Evolutionary conservation across 2,113 vertebrate species (phyloP), one percentile per base, ranked within the genome.

Genomic region (Oreotragus oreotragus): DNA sequence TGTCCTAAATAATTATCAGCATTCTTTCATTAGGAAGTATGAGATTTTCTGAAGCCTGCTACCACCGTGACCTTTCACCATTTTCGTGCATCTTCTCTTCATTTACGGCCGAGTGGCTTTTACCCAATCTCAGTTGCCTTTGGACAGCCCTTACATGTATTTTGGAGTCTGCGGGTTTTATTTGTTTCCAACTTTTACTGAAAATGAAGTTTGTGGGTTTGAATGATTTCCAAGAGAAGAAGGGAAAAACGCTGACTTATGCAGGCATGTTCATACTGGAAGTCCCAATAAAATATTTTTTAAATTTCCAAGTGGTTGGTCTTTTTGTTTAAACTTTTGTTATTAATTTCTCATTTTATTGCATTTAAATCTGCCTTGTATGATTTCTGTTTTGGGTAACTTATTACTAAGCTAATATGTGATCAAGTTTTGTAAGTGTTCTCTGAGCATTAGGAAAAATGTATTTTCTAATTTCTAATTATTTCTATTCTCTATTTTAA

Each of bases 181-280:
- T 97, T 98, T 98, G 94, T 97, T 96, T 98, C 97, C 98, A 98
- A 90, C 81, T 98, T 97, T 97, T 96, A 95, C 96, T 97, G 96
- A 98, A 98, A 97, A 97, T 98, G 97, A 89, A 98, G 97, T 97
- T 88, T 96, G 97, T 96, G 98, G 98, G 98, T 97, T 98, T 98
- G 98, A 98, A 96, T 97, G 91, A 97, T 98, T 97, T 98, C 98
- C 97, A 98, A 91, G n/a, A 97, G 80, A 88, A 98, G 94, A 83
- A 84, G 43, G 77, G 30, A 12, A 96, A 98, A 97, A 92, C 95
- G 97, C 97, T 98, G 98, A 97, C 94, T 97, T 97, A 94, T 73
- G 90, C 92, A 98, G 96, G 81, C 94, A 90, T 97, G 95, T 97
- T 94, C 95, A 88, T 96, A 88, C 96, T 98, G 97, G 93, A 97